Evolutionary conservation across 2,888 invertebrate genomes (phyloP).

Genomic region (Willowsia nigromaculata): DNA sequence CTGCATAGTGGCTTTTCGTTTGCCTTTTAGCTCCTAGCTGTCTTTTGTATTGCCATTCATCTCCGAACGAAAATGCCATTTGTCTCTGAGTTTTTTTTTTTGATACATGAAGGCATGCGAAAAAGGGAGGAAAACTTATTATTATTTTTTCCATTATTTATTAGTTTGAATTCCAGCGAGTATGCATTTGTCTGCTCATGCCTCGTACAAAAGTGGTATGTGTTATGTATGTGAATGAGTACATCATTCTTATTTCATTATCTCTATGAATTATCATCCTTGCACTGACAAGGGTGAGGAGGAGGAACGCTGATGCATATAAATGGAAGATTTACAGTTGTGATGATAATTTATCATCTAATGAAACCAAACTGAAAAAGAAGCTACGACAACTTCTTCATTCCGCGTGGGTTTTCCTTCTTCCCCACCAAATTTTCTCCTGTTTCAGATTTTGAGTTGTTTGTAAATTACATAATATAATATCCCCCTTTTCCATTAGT

Average conservation of each 20-base stretch:
- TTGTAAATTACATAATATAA: slow-evolving; percentile 22
- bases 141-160: slow-evolving; percentile 32
- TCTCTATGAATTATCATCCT: slow-evolving; percentile 17
- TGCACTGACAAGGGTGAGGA: neutral
- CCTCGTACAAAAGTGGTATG: neutral
- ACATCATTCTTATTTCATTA: slow-evolving; percentile 34
- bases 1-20: neutral
- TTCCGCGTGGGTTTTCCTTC: neutral
- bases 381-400: neutral
- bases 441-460: neutral
- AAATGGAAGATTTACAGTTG: slow-evolving; percentile 65
- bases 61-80: neutral
- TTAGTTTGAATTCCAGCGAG: slow-evolving; percentile 24
- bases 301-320: slow-evolving; percentile 53
- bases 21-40: neutral
- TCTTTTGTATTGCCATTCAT: neutral
- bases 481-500: neutral
- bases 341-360: slow-evolving; percentile 57
- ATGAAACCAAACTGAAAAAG: neutral
- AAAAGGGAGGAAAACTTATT: neutral
- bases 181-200: neutral
- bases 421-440: neutral
- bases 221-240: neutral
- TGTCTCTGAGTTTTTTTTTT: slow-evolving; percentile 3
- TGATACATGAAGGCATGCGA: slow-evolving; percentile 3